Evolutionary conservation across 2,113 vertebrate genomes (phyloP), one percentile per base, ranked within the genome.

Genomic region (Meles meles): DNA sequence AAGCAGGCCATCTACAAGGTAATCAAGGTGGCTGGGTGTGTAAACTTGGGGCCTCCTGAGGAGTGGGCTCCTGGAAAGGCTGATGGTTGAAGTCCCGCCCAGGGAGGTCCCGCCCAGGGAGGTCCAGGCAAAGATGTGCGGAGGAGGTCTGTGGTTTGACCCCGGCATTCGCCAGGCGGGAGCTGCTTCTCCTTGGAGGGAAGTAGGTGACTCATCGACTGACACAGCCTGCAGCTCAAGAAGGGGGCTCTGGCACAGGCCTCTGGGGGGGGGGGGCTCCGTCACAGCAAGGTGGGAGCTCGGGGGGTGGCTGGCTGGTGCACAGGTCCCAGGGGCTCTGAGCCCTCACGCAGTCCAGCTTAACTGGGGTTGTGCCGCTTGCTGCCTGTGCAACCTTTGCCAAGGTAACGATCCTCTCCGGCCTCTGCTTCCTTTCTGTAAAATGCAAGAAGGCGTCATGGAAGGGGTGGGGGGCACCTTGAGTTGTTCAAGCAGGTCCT

Each of bases 71-170:
- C 0, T 0, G 25, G 20, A 17, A 23, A 20, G 29, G 42, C 5
- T 1, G 13, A n/a, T 6, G 21, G 34, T 7, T 11, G 59, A 12
- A 29, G 23, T n/a, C 29, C 57, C 0, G 0, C 18, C 0, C 1
- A 57, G 59, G 61, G 44, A 39, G n/a, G 13, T 29, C n/a, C 23
- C 1, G 49, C 49, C 0, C 1, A 65, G 59, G 61, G 44, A 39
- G 37, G 13, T 23, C 42, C 23, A 11, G 34, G 39, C 29, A 57
- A 8, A 63, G 61, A 20, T 1, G 12, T 29, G 27, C 79, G 63
- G 18, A 17, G 42, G 85, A 55, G 14, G 39, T 17, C 63, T 65
- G 42, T 4, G 3, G 25, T 55, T 57, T 39, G 52, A 57, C 20
- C 25, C 14, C 25, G 2, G n/a, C 9, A 1, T 69, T 31, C 55